phyloP scores from a whole-genome alignment of 2,888 invertebrate species.

The Xylota sylvarum region DNA sequence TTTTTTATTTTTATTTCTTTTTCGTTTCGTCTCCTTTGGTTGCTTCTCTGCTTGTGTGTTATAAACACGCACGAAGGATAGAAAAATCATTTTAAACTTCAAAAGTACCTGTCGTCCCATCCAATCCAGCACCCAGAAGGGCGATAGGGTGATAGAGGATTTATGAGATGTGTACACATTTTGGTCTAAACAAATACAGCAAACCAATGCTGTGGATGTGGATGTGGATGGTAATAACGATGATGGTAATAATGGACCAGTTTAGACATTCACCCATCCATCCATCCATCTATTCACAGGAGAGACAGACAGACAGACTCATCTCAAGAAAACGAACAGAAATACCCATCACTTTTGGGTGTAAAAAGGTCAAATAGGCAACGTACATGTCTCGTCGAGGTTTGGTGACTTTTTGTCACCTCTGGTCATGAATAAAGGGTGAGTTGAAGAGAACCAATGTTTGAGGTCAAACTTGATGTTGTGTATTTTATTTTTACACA shows the following conservation, averaged over 20 bases:
- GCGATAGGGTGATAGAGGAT: not conserved
- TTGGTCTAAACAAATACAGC: constrained; percentile 15
- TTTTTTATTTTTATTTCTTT: not conserved
- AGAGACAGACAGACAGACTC: not conserved
- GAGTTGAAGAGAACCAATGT: constrained; percentile 1
- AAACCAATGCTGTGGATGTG: not conserved
- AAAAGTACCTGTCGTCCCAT: constrained; percentile 21
- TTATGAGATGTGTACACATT: constrained; percentile 12
- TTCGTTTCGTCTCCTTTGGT: not conserved
- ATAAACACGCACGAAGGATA: constrained; percentile 16
- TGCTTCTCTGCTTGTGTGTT: not conserved
- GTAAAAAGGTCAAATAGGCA: constrained; percentile 26
- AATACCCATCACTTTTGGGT: constrained; percentile 17
- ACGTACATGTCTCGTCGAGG: constrained; percentile 14
- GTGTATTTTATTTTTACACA: not conserved
- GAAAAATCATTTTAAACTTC: constrained; percentile 19
- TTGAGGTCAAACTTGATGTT: constrained; percentile 19
- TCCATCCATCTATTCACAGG: not conserved
- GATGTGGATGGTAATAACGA: not conserved
- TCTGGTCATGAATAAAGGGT: not conserved
- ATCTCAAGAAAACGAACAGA: not conserved
- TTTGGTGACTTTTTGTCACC: constrained; percentile 25
- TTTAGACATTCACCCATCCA: constrained; percentile 2
- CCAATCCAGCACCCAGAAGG: not conserved
- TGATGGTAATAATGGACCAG: constrained; percentile 22